Conservation (phyloP, 2,797 vertebrate species). For the Hephaestus fuliginosus region DNA sequence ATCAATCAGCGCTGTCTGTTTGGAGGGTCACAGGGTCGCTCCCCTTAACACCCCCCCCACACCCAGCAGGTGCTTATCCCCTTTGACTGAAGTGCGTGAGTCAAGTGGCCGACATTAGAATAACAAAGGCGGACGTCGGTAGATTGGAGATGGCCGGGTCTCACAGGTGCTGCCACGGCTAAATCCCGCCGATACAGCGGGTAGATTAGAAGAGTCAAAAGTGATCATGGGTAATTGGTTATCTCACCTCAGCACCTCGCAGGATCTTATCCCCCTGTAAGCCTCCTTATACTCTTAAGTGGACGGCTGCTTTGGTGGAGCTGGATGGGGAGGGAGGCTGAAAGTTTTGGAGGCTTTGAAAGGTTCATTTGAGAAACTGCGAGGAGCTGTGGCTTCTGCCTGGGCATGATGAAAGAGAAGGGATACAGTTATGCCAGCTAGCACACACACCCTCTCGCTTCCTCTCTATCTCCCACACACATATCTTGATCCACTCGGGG, state of each 20-base stretch:
- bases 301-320: conserved; percentile 78
- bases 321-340: conserved; percentile 46
- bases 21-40: conserved; percentile 52
- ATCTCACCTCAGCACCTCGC: conserved; percentile 85
- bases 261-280: conserved; percentile 84
- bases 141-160: conserved; percentile 73
- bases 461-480: conserved; percentile 8
- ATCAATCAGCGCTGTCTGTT: conserved; percentile 32
- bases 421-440: conserved; percentile 66
- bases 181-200: conserved; percentile 81
- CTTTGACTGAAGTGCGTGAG: conserved; percentile 77
- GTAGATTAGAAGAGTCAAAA: conserved; percentile 88
- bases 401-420: conserved; percentile 81
- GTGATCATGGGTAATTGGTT: conserved; percentile 88
- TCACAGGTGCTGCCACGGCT: conserved; percentile 78
- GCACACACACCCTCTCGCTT: conserved; percentile 16
- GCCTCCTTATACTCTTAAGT: conserved; percentile 85
- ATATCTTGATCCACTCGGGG: conserved; percentile 73
- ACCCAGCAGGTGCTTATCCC: conserved; percentile 74
- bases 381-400: conserved; percentile 75
- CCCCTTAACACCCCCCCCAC: neutral
- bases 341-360: conserved; percentile 84
- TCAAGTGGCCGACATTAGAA: conserved; percentile 84
- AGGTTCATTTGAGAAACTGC: conserved; percentile 81
- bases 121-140: conserved; percentile 79